Evolutionary conservation across 2,888 invertebrate species (phyloP), one percentile per base, ranked within the genome.

Genomic region (Biston stratarius): DNA sequence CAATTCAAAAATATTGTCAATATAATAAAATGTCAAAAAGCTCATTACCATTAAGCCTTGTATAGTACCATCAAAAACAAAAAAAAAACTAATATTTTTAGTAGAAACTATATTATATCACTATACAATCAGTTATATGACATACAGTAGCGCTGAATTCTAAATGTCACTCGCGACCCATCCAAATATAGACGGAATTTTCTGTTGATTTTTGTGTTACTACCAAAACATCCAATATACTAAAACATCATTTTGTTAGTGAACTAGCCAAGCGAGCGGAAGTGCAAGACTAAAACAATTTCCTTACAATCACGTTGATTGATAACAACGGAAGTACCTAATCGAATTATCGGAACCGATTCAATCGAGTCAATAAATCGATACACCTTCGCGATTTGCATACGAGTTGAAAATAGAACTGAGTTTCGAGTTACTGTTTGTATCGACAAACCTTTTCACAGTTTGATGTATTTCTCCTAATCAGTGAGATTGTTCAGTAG

Each of bases 401-500:
- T 51, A 51, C n/a, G n/a, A 60, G 63, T 68, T 62, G 67, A 52
- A 56, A 64, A 10, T 66, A n/a, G 44, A 40, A 57, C 15, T 40
- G 33, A 42, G 24, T 8, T 45, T 42, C 57, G 34, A n/a, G 12
- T 38, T 34, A 14, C 38, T 52, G 38, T 52, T 52, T 34, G n/a
- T 57, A 49, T 61, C 56, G 48, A 65, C 56, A 11, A 52, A 53
- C n/a, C 7, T 59, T 24, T 38, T 15, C 0, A 11, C 5, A 14
- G n/a, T n/a, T n/a, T n/a, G n/a, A 36, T 38, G 33, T 38, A 71
- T 67, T 66, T 40, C 58, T 64, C 55, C 59, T 61, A 66, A 72
- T 70, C 66, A 66, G 34, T 36, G 59, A 66, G 64, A 72, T 70
- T 70, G 67, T n/a, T n/a, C n/a, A n/a, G n/a, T n/a, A n/a, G n/a